Base-by-base conservation (phyloP, 2,888 invertebrate species). In the Drosophila mimica region DNA sequence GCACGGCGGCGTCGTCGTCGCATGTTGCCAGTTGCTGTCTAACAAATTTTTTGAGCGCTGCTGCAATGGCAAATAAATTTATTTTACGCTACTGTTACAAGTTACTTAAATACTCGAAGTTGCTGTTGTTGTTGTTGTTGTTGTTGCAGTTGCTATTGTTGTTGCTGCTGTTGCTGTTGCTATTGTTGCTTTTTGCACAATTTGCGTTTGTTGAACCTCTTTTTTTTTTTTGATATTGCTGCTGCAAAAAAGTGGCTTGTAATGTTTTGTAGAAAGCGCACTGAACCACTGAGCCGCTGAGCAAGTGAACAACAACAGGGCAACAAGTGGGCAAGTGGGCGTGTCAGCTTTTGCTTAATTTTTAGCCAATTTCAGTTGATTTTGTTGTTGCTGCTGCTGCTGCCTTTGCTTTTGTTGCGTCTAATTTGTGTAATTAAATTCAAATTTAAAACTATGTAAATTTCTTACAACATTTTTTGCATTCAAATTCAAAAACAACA, bases 171-270 rank as follows among this genome's bases (percentile, higher is more conserved):
- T 28, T 73, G 43, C 28, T 76, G 52, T 64, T 79, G 46, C 46
- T 13, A 46, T 53, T 70, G 64, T 69, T 76, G 56, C 64, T 75
- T 75, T 76, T 83, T 88, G 72, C 77, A 89, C 87, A 86, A 90
- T 90, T 86, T 89, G 84, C 90, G 89, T 89, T 88, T 87, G 90
- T 87, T 87, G 86, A 90, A 90, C 86, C 71, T 81, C 69, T 74
- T 74, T 62, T 58, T 67, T 65, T 58, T 70, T 56, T 53, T 70
- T 66, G 20, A 43, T 43, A 20, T 51, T 58, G 61, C 56, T 63
- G 70, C 62, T 62, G 53, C 40, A 63, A 80, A 73, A 81, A 79
- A 84, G 79, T 84, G 73, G 73, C 73, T 84, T 78, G 78, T 72
- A 85, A 89, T 88, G 71, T 66, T 36, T 78, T 72, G 85, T 89